phyloP scores from a whole-genome alignment of 2,113 vertebrate genomes.

The Centrocercus urophasianus region DNA sequence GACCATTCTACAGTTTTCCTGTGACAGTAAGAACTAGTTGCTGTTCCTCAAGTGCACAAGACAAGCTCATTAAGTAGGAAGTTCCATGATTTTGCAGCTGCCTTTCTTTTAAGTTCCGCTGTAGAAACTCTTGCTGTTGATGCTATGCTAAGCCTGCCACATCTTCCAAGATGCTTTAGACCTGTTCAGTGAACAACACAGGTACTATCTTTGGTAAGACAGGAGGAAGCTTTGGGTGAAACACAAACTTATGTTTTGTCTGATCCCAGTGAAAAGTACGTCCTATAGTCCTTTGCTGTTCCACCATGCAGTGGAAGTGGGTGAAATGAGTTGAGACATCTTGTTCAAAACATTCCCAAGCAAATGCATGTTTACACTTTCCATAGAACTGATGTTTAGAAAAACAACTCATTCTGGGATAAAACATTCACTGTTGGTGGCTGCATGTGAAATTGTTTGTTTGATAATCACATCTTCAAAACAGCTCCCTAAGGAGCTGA shows the following conservation, averaged over 20 bases:
- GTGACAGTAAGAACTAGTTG: background rate
- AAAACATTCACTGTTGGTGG: background rate
- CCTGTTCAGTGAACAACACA: background rate
- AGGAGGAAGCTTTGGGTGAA: background rate
- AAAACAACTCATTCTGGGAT: background rate
- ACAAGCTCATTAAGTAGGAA: background rate
- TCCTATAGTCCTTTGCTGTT: background rate
- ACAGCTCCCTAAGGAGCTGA: background rate
- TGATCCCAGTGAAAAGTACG: background rate
- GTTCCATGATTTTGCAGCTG: background rate
- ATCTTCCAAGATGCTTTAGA: background rate
- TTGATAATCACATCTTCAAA: background rate
- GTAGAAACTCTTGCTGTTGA: background rate
- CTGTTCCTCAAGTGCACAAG: background rate
- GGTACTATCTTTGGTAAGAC: background rate
- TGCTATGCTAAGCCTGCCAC: background rate
- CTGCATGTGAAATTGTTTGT: background rate
- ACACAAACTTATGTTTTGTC: background rate
- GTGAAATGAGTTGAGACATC: background rate
- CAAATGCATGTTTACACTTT: background rate
- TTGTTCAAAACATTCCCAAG: background rate
- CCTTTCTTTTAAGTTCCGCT: background rate
- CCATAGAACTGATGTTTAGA: background rate
- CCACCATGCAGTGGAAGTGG: background rate
- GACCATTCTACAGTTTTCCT: background rate